Conservation (phyloP, 2,113 vertebrate genomes). For the Turdus rufiventris region DNA sequence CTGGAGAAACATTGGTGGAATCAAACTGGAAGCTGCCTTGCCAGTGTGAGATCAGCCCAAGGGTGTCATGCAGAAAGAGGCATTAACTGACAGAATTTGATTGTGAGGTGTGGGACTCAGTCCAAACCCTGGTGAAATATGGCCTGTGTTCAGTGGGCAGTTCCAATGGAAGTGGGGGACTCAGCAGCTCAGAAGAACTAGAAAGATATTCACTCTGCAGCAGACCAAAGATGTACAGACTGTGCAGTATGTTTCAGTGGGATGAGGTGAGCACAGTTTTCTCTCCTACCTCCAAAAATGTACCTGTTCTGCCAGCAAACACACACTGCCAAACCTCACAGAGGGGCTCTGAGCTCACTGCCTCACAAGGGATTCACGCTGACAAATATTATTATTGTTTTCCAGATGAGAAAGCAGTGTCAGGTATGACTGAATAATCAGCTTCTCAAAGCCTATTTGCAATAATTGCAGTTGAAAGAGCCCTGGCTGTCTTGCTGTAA, state of each 20-base stretch:
- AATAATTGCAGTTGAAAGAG: not conserved
- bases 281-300: not conserved
- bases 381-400: not conserved
- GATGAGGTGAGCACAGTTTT: not conserved
- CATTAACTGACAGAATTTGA: not conserved
- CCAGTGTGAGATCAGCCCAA: not conserved
- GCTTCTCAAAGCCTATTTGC: not conserved
- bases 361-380: not conserved
- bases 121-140: not conserved
- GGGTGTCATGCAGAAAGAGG: not conserved
- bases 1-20: not conserved
- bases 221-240: not conserved
- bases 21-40: not conserved
- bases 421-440: not conserved
- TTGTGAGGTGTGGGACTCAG: not conserved
- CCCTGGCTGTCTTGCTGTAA: not conserved
- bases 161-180: not conserved
- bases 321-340: not conserved
- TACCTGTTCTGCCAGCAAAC: not conserved
- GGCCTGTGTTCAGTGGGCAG: not conserved
- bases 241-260: accelerated
- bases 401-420: not conserved
- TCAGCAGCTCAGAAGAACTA: not conserved
- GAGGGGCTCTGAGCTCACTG: not conserved
- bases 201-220: not conserved